phyloP scores from a whole-genome alignment of 2,113 vertebrate species.

The Salminus brasiliensis region DNA sequence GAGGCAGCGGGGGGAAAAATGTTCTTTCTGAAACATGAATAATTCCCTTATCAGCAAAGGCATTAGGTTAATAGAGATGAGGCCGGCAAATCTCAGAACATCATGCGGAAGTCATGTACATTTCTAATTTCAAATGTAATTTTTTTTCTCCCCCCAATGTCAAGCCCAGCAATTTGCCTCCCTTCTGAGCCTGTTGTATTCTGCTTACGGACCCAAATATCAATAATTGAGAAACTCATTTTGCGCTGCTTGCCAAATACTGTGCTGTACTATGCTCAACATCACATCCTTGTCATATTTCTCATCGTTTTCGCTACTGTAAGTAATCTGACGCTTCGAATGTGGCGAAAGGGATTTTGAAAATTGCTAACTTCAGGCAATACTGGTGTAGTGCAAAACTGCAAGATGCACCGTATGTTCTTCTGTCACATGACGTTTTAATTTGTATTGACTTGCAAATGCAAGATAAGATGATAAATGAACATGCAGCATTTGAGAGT shows the following conservation, averaged over 20 bases:
- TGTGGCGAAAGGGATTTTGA: constrained; percentile 2
- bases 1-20: constrained; percentile 2
- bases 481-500: background rate
- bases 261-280: background rate
- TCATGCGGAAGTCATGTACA: constrained; percentile 12
- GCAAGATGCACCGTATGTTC: background rate
- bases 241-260: background rate
- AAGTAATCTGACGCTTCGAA: background rate
- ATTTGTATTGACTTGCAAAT: background rate
- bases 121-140: constrained; percentile 28
- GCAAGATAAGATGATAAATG: no score
- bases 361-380: background rate
- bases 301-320: background rate
- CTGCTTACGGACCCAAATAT: constrained; percentile 17
- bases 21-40: constrained; percentile 20
- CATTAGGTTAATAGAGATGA: constrained; percentile 43
- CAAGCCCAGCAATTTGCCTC: constrained; percentile 18
- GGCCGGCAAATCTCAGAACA: constrained; percentile 20
- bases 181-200: constrained; percentile 4
- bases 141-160: constrained; percentile 20
- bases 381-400: background rate
- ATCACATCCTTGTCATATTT: background rate
- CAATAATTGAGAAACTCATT: constrained; percentile 17
- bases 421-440: background rate
- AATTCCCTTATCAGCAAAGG: constrained; percentile 44